Evolutionary conservation across 2,888 invertebrate species (phyloP).

Genomic region (Tinea trinotella): DNA sequence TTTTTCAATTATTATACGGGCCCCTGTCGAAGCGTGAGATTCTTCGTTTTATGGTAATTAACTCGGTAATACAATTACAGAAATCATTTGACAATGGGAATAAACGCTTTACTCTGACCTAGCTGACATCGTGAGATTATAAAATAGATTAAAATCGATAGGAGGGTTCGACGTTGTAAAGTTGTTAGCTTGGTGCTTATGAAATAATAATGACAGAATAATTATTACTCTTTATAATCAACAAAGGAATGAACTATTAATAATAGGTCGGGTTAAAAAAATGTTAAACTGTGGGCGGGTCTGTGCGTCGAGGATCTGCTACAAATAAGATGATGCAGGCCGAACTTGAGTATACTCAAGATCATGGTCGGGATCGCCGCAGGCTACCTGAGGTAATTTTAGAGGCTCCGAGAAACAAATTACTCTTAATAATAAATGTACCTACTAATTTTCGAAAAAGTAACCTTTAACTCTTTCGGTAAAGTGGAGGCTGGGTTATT

Average conservation of each 20-base stretch:
- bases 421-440: constrained; percentile 68
- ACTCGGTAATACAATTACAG: constrained; percentile 15
- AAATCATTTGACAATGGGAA: constrained; percentile 12
- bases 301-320: constrained; percentile 24
- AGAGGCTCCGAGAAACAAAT: constrained; percentile 48
- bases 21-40: constrained; percentile 14
- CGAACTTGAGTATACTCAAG: neutral
- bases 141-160: constrained; percentile 9
- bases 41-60: constrained; percentile 14
- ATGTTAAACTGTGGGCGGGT: constrained; percentile 68
- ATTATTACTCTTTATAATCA: constrained; percentile 54
- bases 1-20: constrained; percentile 13
- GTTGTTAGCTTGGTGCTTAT: neutral
- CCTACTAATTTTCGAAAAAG: constrained; percentile 58
- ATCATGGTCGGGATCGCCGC: constrained; percentile 35
- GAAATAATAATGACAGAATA: constrained; percentile 47
- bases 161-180: neutral
- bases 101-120: neutral
- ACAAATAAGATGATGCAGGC: neutral
- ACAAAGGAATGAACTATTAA: constrained; percentile 56
- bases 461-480: constrained; percentile 38
- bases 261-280: constrained; percentile 48
- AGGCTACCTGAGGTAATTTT: constrained; percentile 69
- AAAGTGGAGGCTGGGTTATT: constrained; percentile 37
- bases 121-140: neutral